Base-by-base conservation (phyloP, 2,797 vertebrate genomes). In the Falco peregrinus region DNA sequence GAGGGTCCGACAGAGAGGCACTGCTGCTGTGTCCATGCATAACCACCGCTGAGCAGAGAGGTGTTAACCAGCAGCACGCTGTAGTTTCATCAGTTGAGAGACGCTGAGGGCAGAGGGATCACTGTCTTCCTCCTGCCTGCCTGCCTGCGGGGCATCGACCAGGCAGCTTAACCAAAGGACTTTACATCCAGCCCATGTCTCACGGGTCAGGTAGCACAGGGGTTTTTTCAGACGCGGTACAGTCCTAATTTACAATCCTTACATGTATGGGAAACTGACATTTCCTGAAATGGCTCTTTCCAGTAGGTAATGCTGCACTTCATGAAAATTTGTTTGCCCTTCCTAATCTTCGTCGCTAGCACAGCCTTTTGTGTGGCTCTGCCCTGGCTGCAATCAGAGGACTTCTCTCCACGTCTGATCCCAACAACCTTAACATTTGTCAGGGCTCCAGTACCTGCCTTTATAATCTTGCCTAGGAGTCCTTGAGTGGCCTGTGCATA, bases 301-400 rank as follows among this genome's bases (percentile, higher is more conserved):
- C 77, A 71, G 63, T 5, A 57, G 47, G 60, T 57, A 84, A 73
- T 81, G 54, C 85, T 74, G 51, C 69, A 87, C 82, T 95, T 87
- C 82, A 84, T 73, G 70, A 91, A 95, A 87, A 91, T 93, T 74
- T 95, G 82, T 81, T 91, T 93, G 88, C 82, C 88, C 69, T 91
- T 89, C 88, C 69, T 89, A 73, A 84, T 89, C 65, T 89, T 69
- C 56, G 11, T 25, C 4, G 1, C 74, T 17, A 37, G 85, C 65
- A 60, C 41, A 87, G 61, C 74, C 70, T 84, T 94, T 77, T 68
- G 47, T 69, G 82, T 18, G 33, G n/a, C 73, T 79, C 82, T 74
- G 74, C 65, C 69, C 7, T 4, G 37, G 78, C 60, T 81, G 88
- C 65, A 89, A 73, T 84, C 88, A 84, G 45, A 91, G 78, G 29